Conservation (phyloP, 2,797 vertebrate genomes). For the Babyrousa celebensis region DNA sequence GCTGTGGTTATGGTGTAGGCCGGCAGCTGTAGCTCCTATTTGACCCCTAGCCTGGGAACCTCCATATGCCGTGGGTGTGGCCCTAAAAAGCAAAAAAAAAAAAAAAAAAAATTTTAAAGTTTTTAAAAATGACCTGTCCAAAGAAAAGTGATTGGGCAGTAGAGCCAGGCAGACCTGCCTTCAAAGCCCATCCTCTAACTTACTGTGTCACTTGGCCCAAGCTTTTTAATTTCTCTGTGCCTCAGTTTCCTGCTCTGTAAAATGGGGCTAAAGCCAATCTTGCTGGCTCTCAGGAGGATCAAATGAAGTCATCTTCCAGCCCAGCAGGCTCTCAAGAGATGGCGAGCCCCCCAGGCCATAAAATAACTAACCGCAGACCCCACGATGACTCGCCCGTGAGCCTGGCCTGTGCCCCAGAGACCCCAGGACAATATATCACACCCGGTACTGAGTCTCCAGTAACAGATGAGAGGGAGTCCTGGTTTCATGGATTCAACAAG, state of each 20-base stretch:
- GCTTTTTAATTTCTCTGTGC: neutral
- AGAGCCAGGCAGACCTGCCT: neutral
- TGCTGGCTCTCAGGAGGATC: neutral
- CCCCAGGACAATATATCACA: neutral
- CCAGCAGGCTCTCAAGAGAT: neutral
- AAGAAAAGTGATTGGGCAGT: rapidly evolving
- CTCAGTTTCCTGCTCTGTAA: neutral
- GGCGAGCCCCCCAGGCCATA: neutral
- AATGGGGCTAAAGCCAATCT: neutral
- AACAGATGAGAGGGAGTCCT: neutral
- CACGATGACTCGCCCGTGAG: neutral
- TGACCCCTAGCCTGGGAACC: too few relatives aligned
- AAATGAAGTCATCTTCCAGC: neutral
- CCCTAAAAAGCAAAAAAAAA: too few relatives aligned
- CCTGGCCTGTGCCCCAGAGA: neutral
- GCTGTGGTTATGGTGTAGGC: too few relatives aligned
- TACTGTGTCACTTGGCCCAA: neutral
- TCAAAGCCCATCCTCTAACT: neutral
- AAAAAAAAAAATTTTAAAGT: too few relatives aligned
- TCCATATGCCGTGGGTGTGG: too few relatives aligned
- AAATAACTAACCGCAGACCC: neutral
- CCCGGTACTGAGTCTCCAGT: neutral
- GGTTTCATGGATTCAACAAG: neutral
- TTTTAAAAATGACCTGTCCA: too few relatives aligned
- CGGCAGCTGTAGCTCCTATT: too few relatives aligned